phyloP scores from a whole-genome alignment of 2,888 invertebrate species.

The Scelioninae gen. 1 region DNA sequence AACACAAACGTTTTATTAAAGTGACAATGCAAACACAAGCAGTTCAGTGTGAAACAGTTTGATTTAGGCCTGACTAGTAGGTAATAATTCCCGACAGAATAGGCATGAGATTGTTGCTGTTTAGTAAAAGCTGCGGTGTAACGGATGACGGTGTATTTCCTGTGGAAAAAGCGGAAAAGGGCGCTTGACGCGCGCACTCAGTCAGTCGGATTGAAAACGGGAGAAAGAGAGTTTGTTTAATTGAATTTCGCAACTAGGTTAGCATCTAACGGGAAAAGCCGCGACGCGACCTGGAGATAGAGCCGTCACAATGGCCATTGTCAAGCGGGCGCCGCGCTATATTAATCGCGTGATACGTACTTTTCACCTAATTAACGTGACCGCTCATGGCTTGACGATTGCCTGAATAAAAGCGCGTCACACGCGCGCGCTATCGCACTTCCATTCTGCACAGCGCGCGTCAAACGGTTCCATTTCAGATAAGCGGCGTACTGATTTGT shows the following conservation, averaged over 20 bases:
- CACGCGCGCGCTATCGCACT: constrained; percentile 36
- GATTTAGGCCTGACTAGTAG: no score
- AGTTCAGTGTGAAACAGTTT: no score
- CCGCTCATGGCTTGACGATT: constrained; percentile 45
- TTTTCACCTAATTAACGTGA: constrained; percentile 69
- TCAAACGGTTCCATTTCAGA: constrained; percentile 31
- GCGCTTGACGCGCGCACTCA: constrained; percentile 38
- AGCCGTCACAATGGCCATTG: constrained; percentile 66
- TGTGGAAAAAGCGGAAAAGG: constrained; percentile 56
- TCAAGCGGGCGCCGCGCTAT: constrained; percentile 50
- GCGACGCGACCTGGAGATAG: constrained; percentile 71
- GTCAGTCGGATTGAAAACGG: constrained; percentile 43
- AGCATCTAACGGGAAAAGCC: constrained; percentile 76
- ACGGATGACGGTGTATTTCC: constrained; percentile 45
- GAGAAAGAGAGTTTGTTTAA: constrained; percentile 61
- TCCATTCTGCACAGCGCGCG: constrained; percentile 30
- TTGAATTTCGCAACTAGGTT: constrained; percentile 71
- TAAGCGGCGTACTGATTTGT: constrained; percentile 31
- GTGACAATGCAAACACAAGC: no score
- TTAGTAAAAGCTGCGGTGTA: constrained; percentile 30
- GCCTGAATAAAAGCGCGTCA: constrained; percentile 41
- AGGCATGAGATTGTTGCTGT: constrained; percentile 19
- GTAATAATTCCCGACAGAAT: constrained; percentile 12
- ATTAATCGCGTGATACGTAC: constrained; percentile 63
- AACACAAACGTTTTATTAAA: no score